Percentiles rank a stretch among this genome's conserved stretches.
Evolutionary conservation across 2,888 invertebrate species (phyloP).

Genomic region (Achlya flavicornis): DNA sequence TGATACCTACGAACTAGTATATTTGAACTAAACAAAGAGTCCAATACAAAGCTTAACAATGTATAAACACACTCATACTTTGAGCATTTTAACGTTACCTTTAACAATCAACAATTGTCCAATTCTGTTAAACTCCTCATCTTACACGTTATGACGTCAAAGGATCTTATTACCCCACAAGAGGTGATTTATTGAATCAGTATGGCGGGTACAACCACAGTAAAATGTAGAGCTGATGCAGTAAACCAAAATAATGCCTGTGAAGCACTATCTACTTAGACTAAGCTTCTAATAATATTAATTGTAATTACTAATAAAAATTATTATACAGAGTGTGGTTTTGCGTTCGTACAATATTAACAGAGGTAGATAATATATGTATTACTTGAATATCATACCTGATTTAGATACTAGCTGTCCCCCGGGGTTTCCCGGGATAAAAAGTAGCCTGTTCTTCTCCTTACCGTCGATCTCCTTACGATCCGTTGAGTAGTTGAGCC

Average conservation of each 20-base stretch:
- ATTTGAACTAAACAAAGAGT: neutral
- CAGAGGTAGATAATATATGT: too few species aligned
- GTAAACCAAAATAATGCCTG: neutral
- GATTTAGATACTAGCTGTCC: too few species aligned
- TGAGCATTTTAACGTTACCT: neutral
- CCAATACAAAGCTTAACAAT: constrained; percentile 2
- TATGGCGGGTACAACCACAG: constrained; percentile 17
- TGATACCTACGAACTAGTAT: too few species aligned
- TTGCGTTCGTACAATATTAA: too few species aligned
- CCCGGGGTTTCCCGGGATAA: neutral
- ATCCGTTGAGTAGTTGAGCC: too few species aligned
- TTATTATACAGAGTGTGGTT: too few species aligned
- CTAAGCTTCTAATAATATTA: too few species aligned
- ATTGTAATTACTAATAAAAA: too few species aligned
- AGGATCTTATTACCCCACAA: constrained; percentile 65
- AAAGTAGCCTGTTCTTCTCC: too few species aligned
- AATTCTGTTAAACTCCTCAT: constrained; percentile 35
- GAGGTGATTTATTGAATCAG: constrained; percentile 64
- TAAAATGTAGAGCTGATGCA: neutral
- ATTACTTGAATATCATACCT: too few species aligned
- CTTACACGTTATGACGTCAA: constrained; percentile 39
- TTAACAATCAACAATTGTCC: constrained; percentile 31
- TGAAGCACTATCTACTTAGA: too few species aligned
- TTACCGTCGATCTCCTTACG: too few species aligned
- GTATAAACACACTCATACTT: neutral